Base-by-base conservation (phyloP, 35 echinoderm and acorn worm species). In the Lytechinus pictus region DNA sequence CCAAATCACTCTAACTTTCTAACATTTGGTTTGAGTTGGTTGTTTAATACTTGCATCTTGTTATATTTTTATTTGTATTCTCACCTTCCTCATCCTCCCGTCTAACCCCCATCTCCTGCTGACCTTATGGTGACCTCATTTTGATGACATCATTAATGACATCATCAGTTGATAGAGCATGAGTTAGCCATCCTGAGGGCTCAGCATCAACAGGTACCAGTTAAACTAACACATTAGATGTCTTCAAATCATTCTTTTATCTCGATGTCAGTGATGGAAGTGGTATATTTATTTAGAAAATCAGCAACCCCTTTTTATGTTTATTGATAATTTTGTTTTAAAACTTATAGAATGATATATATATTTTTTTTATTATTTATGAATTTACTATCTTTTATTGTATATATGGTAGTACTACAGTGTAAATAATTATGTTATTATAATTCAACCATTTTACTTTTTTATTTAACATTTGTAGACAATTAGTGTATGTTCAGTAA, bases 131-230 rank as follows among this genome's bases (percentile, higher is more conserved):
- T 96, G 95, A 44, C 89, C 16, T 53, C 57, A 92, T 54, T 44
- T 92, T 19, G 56, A 90, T 89, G 87, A 89, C 52, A 53, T 28
- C 44, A 51, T 52, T 89, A 16, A 89, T 90, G 88, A 90, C 52
- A 54, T 86, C 51, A 53, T 92, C 95, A 96, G 96, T 96, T 98
- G 97, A 96, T 95, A 86, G 98, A 99, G 96, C 96, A 97, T 98
- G 98, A 99, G 92, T 95, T 99, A 97, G 98, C 98, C 91, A 95
- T 94, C 96, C 93, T 99, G 90, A 97, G 94, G 94, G 93, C 95
- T 16, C 97, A 96, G 94, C 97, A 99, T 97, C 97, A 98, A 91
- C 97, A 99, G 98, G 98, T 99, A 99, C 66, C 66, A 79, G 19
- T 79, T 7, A 58, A 11, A 79, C 66, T 79, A 79, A 79, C 66